Percentiles rank a stretch among this genome's conserved stretches.
Evolutionary conservation across 2,113 vertebrate genomes (phyloP).

Genomic region (Calcarius ornatus): DNA sequence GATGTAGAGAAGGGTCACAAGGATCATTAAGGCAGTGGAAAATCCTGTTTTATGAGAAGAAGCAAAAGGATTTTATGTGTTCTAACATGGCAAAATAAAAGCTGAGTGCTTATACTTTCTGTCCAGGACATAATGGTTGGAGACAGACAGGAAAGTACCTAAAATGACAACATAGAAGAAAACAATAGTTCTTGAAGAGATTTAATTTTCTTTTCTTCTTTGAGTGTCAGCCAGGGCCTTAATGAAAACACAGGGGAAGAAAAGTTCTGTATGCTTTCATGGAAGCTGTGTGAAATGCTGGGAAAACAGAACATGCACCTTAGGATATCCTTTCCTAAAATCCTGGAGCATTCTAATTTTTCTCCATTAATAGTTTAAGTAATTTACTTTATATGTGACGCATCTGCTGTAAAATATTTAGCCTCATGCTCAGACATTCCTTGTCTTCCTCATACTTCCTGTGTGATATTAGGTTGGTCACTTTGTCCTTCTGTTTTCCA

Average conservation of each 20-base stretch:
- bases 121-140: neutral
- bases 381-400: neutral
- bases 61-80: slow-evolving; percentile 7
- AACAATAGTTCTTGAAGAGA: neutral
- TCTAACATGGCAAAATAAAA: slow-evolving; percentile 14
- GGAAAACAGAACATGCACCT: neutral
- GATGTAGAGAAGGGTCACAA: slow-evolving; percentile 5
- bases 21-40: neutral
- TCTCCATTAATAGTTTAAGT: neutral
- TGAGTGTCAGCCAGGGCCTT: neutral
- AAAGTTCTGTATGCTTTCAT: neutral
- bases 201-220: neutral
- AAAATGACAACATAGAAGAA: neutral
- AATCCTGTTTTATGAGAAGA: neutral
- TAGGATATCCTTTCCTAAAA: neutral
- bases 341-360: neutral
- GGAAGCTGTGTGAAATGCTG: neutral
- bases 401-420: slow-evolving; percentile 25
- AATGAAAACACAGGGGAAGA: neutral
- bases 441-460: neutral
- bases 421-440: neutral
- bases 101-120: neutral
- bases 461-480: neutral
- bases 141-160: neutral
- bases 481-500: slow-evolving; percentile 9